Evolutionary conservation across 2,888 invertebrate genomes (phyloP).

Genomic region (Limnephilus marmoratus): DNA sequence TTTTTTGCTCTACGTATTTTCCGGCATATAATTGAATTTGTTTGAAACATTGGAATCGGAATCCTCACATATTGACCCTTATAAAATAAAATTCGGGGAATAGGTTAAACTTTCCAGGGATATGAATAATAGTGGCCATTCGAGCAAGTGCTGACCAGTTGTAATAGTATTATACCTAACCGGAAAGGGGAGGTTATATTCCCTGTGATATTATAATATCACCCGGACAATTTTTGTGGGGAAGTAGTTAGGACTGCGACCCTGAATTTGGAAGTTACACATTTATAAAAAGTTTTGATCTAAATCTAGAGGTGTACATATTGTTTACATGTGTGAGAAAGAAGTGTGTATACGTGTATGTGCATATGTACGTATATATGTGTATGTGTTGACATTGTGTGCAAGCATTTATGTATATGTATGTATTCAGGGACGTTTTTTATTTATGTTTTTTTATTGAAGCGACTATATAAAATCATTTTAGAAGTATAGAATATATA

Average conservation of each 20-base stretch:
- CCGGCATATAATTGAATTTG: conserved; percentile 32
- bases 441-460: too few relatives aligned
- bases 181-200: neutral
- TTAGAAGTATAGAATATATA: too few relatives aligned
- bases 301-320: too few relatives aligned
- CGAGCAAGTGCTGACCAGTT: conserved; percentile 13
- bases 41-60: conserved; percentile 32
- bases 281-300: too few relatives aligned
- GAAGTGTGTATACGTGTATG: too few relatives aligned
- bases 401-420: too few relatives aligned
- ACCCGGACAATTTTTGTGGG: neutral
- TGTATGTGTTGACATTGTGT: too few relatives aligned
- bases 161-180: neutral
- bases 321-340: too few relatives aligned
- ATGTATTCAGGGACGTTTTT: too few relatives aligned
- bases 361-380: too few relatives aligned
- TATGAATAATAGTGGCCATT: conserved; percentile 25
- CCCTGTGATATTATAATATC: neutral
- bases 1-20: conserved; percentile 14
- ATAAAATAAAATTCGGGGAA: neutral
- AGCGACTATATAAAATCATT: too few relatives aligned
- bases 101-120: neutral
- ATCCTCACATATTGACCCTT: conserved; percentile 23
- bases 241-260: neutral
- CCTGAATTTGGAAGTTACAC: too few relatives aligned